These are phyloP conservation scores for Camponotus floridanus DNA, from an alignment of 1,140 invertebrate genomes.

Conservation along the genomic window DNA sequence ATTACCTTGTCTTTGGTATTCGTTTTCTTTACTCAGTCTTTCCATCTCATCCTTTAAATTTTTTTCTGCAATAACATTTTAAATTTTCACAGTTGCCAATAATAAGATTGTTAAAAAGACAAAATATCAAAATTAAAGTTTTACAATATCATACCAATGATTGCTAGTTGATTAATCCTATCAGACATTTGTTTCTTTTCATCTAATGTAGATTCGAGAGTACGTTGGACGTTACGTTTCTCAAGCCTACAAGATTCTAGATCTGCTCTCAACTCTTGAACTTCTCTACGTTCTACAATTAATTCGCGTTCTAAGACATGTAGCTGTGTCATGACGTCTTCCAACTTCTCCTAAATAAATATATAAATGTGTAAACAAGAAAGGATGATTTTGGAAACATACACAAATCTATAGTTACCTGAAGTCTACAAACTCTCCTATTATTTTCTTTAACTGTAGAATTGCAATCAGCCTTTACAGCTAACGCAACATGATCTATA, in stretches of 20 bases:
- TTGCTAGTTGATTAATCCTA: constrained; percentile 85
- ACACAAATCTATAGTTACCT: constrained; percentile 74
- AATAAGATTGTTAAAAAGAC: constrained; percentile 12
- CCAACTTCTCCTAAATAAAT: constrained; percentile 85
- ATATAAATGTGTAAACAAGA: constrained; percentile 30
- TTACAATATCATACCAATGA: constrained; percentile 82
- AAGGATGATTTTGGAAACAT: constrained; percentile 32
- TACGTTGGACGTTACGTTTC: constrained; percentile 86
- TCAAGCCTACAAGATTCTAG: constrained; percentile 85
- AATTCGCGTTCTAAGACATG: constrained; percentile 86
- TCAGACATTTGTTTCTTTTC: constrained; percentile 87
- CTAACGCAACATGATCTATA: constrained; percentile 89
- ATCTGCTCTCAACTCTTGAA: constrained; percentile 85
- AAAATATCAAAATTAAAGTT: constrained; percentile 45
- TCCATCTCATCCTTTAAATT: constrained; percentile 86
- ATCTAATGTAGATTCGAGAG: constrained; percentile 88
- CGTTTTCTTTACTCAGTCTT: constrained; percentile 81
- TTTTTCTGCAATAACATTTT: constrained; percentile 81
- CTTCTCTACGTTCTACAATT: constrained; percentile 82
- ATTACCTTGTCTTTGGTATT: constrained; percentile 81
- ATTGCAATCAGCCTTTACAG: constrained; percentile 89
- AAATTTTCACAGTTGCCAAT: not conserved
- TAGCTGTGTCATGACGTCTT: constrained; percentile 84
- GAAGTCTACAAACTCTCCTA: constrained; percentile 79
- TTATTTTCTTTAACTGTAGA: constrained; percentile 84